These are phyloP conservation scores for Percina caprodes DNA, from an alignment of 2,113 vertebrate species.

Conservation along the genomic window DNA sequence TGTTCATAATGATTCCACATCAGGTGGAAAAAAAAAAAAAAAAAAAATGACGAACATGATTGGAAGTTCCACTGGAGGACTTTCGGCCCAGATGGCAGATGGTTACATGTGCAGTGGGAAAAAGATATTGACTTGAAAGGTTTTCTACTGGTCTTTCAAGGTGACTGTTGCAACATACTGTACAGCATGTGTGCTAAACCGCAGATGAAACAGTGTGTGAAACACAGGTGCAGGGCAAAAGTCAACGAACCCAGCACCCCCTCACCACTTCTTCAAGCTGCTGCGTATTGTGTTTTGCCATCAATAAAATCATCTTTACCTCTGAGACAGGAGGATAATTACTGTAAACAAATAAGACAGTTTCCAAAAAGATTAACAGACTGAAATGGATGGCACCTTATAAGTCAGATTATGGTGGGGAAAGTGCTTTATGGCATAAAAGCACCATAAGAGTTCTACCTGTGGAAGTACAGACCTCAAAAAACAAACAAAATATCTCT, in stretches of 20 bases:
- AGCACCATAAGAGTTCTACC: not conserved
- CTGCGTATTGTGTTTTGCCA: constrained; percentile 42
- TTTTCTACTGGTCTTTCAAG: constrained; percentile 61
- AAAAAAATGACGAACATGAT: not conserved
- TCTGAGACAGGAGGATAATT: not conserved
- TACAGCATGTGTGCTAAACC: constrained; percentile 37
- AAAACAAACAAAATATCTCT: not conserved
- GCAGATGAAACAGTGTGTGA: constrained; percentile 57
- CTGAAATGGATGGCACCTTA: not conserved
- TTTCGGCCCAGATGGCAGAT: constrained; percentile 42
- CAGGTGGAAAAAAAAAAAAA: constrained; percentile 40
- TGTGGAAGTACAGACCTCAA: not conserved
- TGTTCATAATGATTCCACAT: not conserved
- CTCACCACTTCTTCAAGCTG: constrained; percentile 23
- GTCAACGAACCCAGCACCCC: constrained; percentile 58
- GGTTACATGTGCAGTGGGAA: constrained; percentile 34
- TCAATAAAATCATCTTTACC: constrained; percentile 45
- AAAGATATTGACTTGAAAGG: constrained; percentile 49
- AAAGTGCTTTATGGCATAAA: not conserved
- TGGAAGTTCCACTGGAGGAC: constrained; percentile 67
- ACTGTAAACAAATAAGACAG: constrained; percentile 36
- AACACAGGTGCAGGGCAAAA: constrained; percentile 72
- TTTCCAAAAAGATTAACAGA: constrained; percentile 19
- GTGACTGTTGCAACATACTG: constrained; percentile 74
- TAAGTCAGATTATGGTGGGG: not conserved